Base-by-base conservation (phyloP, 2,113 vertebrate genomes). In the Suncus etruscus region DNA sequence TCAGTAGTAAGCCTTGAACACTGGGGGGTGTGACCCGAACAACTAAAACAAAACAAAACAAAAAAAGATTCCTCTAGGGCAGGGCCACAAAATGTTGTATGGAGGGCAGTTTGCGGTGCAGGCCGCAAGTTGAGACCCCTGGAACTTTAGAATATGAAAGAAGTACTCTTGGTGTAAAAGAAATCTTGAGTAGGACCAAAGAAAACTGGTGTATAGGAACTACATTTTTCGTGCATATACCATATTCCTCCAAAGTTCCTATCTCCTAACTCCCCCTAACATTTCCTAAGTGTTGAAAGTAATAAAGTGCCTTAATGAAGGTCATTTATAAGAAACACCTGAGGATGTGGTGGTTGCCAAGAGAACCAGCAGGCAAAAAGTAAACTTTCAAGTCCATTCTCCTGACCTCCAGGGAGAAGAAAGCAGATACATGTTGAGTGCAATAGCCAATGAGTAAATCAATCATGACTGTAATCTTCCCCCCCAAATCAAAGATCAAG, bases 161-260 rank as follows among this genome's bases (percentile, higher is more conserved):
- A 84, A 76, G 77, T 83, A 9, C 6, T 68, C 66, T 68, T 29
- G n/a, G 2, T 81, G n/a, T 18, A 77, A 61, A 20, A 89, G 82
- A 92, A 76, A 87, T 6, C 65, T 32, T 89, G 11, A 74, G 16
- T 78, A 81, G 77, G 50, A 24, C 75, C 80, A 20, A 81, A 11
- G 16, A 47, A 8, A 73, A 73, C 9, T 10, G 70, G 10, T 25
- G 27, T 75, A 29, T 29, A 27, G 65, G 65, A 66, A 31, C 27
- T 69, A 31, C 27, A 66, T 66, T 66, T 66, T 29, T 66, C 65
- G 27, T 66, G 27, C 65, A 29, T 66, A 3, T 66, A 27, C 27
- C 8, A 25, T 66, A 10, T 66, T 66, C 65, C 24, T 66, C 27
- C 20, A 20, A 2, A 66, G 25, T 66, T 66, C 65, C 65, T 27